phyloP scores from a whole-genome alignment of 1,140 invertebrate species.

The Chrysoperla carnea region DNA sequence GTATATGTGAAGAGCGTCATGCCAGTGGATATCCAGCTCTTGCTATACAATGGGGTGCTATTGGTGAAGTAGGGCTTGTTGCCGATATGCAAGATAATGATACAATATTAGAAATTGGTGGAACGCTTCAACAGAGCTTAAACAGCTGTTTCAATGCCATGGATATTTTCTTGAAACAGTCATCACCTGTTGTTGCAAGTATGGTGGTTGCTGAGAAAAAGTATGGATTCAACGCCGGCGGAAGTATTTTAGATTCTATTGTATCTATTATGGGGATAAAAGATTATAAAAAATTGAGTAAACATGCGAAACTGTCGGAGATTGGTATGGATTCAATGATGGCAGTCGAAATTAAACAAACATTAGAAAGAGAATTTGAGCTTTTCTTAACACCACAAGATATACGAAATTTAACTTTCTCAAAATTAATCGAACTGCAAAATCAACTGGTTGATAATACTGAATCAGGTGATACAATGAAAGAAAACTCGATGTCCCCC shows the following conservation, averaged over 20 bases:
- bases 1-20: conserved; percentile 35
- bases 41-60: conserved; percentile 15
- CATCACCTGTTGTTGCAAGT: conserved; percentile 49
- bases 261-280: conserved; percentile 23
- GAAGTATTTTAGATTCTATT: conserved; percentile 42
- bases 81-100: conserved; percentile 27
- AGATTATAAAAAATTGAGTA: conserved; percentile 37
- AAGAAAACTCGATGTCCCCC: too few species aligned
- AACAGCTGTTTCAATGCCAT: conserved; percentile 37
- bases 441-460: too few species aligned
- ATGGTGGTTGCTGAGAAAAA: conserved; percentile 62
- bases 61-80: conserved; percentile 47
- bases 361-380: conserved; percentile 43
- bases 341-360: conserved; percentile 66
- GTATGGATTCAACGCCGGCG: conserved; percentile 28
- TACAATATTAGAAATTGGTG: conserved; percentile 33
- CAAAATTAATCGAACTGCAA: conserved; percentile 3
- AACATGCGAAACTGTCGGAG: conserved; percentile 55
- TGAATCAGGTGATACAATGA: too few species aligned
- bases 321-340: conserved; percentile 81
- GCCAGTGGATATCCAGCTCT: conserved; percentile 27
- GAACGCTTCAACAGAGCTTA: conserved; percentile 26
- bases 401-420: conserved; percentile 28
- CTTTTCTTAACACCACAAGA: conserved; percentile 37
- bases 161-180: conserved; percentile 43